phyloP scores from a whole-genome alignment of 1,140 invertebrate genomes.

The Philotrypesis tridentata region DNA sequence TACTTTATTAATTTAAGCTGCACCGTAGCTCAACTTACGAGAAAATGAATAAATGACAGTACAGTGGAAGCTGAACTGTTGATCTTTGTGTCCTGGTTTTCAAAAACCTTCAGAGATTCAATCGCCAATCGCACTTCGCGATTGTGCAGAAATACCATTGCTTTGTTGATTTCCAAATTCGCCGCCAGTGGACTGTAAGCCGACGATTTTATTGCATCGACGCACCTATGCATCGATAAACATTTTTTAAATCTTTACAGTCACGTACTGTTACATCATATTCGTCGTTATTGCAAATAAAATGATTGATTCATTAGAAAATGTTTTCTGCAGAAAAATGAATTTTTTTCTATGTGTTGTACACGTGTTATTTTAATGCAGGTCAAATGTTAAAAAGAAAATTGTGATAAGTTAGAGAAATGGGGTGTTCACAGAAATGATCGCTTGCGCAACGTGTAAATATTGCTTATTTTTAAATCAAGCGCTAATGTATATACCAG shows the following conservation, averaged over 20 bases:
- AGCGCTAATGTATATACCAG: slow-evolving; percentile 56
- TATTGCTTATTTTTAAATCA: neutral
- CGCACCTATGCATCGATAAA: slow-evolving; percentile 76
- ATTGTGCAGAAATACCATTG: slow-evolving; percentile 90
- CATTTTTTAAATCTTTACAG: no score
- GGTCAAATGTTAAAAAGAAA: no score
- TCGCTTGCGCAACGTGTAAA: no score
- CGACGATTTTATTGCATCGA: slow-evolving; percentile 87
- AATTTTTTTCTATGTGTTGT: no score
- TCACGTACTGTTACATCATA: no score
- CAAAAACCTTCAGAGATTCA: slow-evolving; percentile 91
- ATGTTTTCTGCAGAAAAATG: no score
- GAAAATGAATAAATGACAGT: slow-evolving; percentile 90
- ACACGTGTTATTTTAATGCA: no score
- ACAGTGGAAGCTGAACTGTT: slow-evolving; percentile 92
- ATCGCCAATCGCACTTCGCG: slow-evolving; percentile 88
- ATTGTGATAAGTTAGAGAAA: no score
- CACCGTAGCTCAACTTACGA: slow-evolving; percentile 77
- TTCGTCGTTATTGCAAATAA: no score
- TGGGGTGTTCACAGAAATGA: no score
- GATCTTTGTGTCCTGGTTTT: slow-evolving; percentile 89
- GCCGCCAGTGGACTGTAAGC: slow-evolving; percentile 85
- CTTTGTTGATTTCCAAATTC: slow-evolving; percentile 95
- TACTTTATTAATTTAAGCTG: slow-evolving; percentile 14
- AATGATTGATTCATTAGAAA: no score